Base-by-base conservation (phyloP, 1,140 invertebrate species). In the Drosophila asahinai region DNA sequence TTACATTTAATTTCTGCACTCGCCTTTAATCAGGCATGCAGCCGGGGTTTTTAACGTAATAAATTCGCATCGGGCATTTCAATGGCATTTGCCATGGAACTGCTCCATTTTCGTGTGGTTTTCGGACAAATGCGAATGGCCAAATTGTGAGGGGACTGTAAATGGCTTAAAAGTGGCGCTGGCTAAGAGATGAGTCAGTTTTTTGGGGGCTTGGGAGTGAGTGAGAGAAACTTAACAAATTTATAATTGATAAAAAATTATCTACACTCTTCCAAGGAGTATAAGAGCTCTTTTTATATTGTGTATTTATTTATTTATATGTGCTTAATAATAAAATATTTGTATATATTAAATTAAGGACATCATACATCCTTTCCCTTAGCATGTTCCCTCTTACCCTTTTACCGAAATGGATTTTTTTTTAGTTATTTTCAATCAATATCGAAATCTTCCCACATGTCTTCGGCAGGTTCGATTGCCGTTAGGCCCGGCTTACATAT, bases 101-200 rank as follows among this genome's bases (percentile, higher is more conserved):
- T 89, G 84, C 81, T 89, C 84, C 86, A 90, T 84, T 89, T 89
- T 84, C 63, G 81, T 65, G 19, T 30, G 55, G 55, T 55, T 83
- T 81, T 83, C 71, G 57, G 54, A 54, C 66, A 77, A 74, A 78
- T 68, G 65, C 80, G 80, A 86, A 86, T 87, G 66, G 8, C 45
- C 55, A 36, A 33, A 27, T 49, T 89, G 83, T 84, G 83, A 74
- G 77, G 14, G 49, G 84, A 65, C 40, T 87, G 17, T 64, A 15
- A 86, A 84, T 74, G 15, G 33, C 11, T 22, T 15, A 30, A 15
- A 73, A 68, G 55, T 70, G 62, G 33, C 43, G 65, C 43, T 57
- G 54, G 14, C 17, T 4, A 8, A 11, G 3, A 3, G 33, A 57
- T 78, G 75, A 78, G 75, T 78, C 75, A 78, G 12, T 1, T 12